phyloP scores from a whole-genome alignment of 2,797 vertebrate genomes.

The Echiichthys vipera region DNA sequence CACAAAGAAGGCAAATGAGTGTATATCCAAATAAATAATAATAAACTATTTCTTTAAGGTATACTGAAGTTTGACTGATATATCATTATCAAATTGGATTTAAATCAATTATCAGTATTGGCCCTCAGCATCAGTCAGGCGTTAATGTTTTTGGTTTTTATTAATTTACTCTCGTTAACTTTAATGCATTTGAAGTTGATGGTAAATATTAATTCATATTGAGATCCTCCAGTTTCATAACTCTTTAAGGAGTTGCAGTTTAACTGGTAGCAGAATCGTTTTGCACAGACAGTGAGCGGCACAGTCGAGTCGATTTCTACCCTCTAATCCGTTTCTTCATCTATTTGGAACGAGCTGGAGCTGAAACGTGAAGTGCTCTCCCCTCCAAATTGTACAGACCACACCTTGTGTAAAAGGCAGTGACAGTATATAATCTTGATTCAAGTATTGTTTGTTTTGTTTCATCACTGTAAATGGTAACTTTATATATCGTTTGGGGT shows the following conservation, averaged over 20 bases:
- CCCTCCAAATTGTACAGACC: conserved; percentile 19
- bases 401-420: conserved; percentile 2
- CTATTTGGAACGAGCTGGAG: conserved; percentile 1
- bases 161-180: background rate
- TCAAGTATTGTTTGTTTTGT: conserved; percentile 28
- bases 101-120: background rate
- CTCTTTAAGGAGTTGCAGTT: conserved; percentile 22
- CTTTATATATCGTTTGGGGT: conserved; percentile 17
- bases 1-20: background rate
- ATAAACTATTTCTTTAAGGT: background rate
- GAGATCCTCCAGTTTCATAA: conserved; percentile 11
- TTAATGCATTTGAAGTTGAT: background rate
- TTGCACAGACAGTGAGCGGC: conserved; percentile 55
- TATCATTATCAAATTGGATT: background rate
- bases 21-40: background rate
- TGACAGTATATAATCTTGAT: conserved; percentile 34
- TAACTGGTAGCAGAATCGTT: conserved; percentile 50
- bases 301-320: conserved; percentile 7
- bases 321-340: background rate
- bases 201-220: background rate
- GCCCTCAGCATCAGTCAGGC: background rate
- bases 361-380: conserved; percentile 34
- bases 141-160: conserved; percentile 3
- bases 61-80: background rate
- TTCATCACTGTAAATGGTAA: conserved; percentile 62